Evolutionary conservation across 2,113 vertebrate genomes (phyloP).

Genomic region (Odocoileus virginianus): DNA sequence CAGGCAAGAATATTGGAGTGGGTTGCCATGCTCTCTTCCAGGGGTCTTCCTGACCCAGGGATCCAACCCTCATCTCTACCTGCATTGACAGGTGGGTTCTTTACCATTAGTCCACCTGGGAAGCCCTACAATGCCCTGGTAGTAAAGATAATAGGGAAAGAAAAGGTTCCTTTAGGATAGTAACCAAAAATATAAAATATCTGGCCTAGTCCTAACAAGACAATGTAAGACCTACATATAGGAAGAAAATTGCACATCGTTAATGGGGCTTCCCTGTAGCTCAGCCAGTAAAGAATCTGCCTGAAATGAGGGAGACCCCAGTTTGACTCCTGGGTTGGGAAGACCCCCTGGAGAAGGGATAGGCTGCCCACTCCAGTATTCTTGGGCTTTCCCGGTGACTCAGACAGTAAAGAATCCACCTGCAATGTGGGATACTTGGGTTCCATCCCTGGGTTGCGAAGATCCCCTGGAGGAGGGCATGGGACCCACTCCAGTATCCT

Average conservation of each 20-base stretch:
- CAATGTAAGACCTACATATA: not conserved
- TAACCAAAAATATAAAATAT: not conserved
- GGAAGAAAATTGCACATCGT: not conserved
- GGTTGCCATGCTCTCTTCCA: not conserved
- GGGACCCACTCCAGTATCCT: not conserved
- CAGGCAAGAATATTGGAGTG: not conserved
- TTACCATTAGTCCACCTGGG: not conserved
- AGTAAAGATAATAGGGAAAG: not conserved
- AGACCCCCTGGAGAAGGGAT: not conserved
- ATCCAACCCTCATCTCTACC: not conserved
- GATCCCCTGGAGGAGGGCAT: not conserved
- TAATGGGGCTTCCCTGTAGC: not conserved
- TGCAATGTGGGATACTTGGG: not conserved
- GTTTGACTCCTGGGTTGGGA: not conserved
- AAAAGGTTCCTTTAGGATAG: not conserved
- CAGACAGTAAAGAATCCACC: not conserved
- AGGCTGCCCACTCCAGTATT: not conserved
- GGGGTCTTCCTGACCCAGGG: not conserved
- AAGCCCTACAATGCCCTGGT: not conserved
- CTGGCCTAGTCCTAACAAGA: not conserved
- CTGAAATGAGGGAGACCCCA: not conserved
- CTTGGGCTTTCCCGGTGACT: not conserved
- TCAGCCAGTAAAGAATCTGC: not conserved
- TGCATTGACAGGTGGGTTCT: not conserved
- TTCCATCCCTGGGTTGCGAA: not conserved